Evolutionary conservation across 2,797 vertebrate species (phyloP), one percentile per base, ranked within the genome.

Genomic region (Phoeniculus purpureus): DNA sequence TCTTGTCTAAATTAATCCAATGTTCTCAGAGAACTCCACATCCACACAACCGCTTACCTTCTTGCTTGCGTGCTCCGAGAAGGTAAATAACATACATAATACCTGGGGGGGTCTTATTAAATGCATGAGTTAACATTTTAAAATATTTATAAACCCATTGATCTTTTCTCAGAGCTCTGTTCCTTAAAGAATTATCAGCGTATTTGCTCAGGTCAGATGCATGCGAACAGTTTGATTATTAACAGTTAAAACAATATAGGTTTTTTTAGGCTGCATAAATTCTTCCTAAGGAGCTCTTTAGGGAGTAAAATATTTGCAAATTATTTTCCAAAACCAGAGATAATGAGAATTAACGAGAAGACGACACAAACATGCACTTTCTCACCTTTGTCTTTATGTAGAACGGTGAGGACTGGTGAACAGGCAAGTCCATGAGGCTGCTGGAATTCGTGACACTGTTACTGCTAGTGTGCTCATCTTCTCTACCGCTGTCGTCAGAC

Each of bases 401-500:
- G 95, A 98, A 97, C 26, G 98, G 98, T 20, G 98, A 98, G 96
- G 98, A 98, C 96, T 98, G 99, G 97, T 98, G 98, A 91, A 98
- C 92, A 59, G 98, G 97, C 94, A 98, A 96, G 96, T 98, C 99
- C 97, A 98, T 92, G 91, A 98, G 98, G 97, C 98, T 98, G 91
- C 97, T 98, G 91, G 98, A 98, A 97, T 98, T 98, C 73, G 98
- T 97, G 94, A 98, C 96, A 96, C 97, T 98, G 96, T 98, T 99
- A 97, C 98, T 98, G 95, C 98, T 98, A 72, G 98, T 97, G 17
- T 98, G 98, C 72, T 98, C 98, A 82, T 99, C 99, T 87, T 99
- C 99, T 82, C 98, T 98, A 84, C 98, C 98, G 80, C 99, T 99
- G 96, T 99, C 99, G 20, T 97, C 99, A 26, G 99, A 99, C 71